phyloP scores from a whole-genome alignment of 2,113 vertebrate genomes.

The Solea solea region DNA sequence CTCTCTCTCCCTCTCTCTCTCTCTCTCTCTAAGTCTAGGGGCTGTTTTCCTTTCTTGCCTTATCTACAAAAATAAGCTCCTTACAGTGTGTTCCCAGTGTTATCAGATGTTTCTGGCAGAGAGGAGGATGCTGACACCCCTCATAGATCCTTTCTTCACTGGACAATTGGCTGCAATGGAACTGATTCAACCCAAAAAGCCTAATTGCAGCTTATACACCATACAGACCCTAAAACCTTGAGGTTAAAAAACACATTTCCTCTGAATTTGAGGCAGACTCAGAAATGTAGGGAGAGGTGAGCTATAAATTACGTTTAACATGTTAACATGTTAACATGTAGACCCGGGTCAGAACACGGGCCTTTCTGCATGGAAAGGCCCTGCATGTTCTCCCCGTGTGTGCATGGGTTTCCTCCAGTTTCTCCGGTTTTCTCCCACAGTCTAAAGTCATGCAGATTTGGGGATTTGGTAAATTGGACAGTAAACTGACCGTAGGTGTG shows the following conservation, averaged over 20 bases:
- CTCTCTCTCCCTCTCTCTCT: neutral
- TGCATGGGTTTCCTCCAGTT: too few relatives aligned
- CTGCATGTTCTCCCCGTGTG: too few relatives aligned
- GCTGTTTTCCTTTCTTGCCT: constrained; percentile 50
- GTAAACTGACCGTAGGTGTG: too few relatives aligned
- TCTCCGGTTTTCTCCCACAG: too few relatives aligned
- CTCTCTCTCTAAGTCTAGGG: constrained; percentile 30
- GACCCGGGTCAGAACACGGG: too few relatives aligned
- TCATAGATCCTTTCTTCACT: constrained; percentile 29
- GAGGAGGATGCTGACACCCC: constrained; percentile 44
- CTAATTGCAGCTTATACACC: too few relatives aligned
- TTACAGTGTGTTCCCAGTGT: constrained; percentile 55
- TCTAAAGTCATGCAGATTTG: too few relatives aligned
- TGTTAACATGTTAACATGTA: too few relatives aligned
- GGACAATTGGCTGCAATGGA: neutral
- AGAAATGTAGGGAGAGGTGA: neutral
- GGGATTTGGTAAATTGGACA: too few relatives aligned
- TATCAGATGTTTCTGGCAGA: constrained; percentile 63
- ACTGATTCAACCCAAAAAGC: neutral
- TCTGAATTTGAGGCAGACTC: constrained; percentile 16
- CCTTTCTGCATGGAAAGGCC: too few relatives aligned
- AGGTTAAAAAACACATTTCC: too few relatives aligned
- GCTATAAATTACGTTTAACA: neutral
- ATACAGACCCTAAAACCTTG: too few relatives aligned
- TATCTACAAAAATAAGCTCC: constrained; percentile 69